These are phyloP conservation scores for Leucophenga montana DNA, from an alignment of 2,888 invertebrate species.

Conservation along the genomic window DNA sequence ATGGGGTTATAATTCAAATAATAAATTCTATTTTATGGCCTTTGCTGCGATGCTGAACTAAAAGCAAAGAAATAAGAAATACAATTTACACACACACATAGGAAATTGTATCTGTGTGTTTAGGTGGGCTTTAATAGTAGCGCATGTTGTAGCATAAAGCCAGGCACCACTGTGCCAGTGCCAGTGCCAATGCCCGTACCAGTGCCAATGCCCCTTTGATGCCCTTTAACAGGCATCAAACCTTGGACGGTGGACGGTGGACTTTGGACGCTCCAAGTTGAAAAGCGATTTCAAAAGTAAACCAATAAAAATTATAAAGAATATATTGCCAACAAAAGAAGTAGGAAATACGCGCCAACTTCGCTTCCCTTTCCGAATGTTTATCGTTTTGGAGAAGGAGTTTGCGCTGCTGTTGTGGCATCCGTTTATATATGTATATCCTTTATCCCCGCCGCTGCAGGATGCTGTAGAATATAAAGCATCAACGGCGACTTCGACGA, in stretches of 20 bases:
- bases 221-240: too few species aligned
- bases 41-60: neutral
- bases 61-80: conserved; percentile 22
- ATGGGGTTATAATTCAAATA: conserved; percentile 13
- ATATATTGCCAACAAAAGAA: conserved; percentile 60
- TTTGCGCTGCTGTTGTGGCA: too few species aligned
- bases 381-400: too few species aligned
- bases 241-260: too few species aligned
- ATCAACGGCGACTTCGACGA: neutral
- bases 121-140: neutral
- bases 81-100: neutral
- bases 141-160: neutral
- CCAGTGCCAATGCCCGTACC: neutral
- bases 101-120: conserved; percentile 4
- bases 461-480: neutral
- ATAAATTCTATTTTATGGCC: conserved; percentile 8
- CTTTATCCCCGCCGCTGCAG: neutral
- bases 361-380: too few species aligned
- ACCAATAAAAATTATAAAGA: conserved; percentile 52
- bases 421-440: too few species aligned
- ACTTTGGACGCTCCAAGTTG: too few species aligned
- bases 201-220: neutral
- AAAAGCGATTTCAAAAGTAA: conserved; percentile 6
- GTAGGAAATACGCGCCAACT: conserved; percentile 7
- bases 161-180: conserved; percentile 4